Conservation (phyloP, 2,113 vertebrate genomes). For the Ammospiza caudacuta region DNA sequence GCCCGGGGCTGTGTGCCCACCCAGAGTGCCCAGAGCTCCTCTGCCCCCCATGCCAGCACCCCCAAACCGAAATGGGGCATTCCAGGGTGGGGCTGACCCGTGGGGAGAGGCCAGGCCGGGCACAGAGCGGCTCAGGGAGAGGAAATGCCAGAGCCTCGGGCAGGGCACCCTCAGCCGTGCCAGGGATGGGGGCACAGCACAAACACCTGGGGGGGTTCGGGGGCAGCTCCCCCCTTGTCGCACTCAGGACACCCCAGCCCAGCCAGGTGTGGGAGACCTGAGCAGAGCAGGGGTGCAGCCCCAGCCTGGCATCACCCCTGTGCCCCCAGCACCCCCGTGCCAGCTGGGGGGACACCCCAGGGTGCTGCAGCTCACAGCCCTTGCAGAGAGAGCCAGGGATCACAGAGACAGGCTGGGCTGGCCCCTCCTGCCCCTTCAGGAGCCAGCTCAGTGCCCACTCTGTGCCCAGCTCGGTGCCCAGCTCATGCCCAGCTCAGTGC, state of each 20-base stretch:
- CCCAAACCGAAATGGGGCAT: accelerated
- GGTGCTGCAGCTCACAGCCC: not conserved
- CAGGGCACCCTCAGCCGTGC: not conserved
- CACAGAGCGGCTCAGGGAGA: not conserved
- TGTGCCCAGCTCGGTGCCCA: too few species aligned
- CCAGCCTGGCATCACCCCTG: accelerated
- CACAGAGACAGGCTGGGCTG: not conserved
- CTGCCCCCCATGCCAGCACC: too few species aligned
- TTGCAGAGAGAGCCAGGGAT: not conserved
- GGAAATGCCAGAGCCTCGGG: accelerated
- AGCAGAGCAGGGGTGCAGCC: not conserved
- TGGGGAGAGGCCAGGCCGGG: not conserved
- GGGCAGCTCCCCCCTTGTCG: not conserved
- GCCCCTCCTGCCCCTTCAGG: not conserved
- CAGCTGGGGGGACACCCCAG: not conserved
- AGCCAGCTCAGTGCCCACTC: not conserved
- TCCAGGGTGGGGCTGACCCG: not conserved
- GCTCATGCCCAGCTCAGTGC: too few species aligned
- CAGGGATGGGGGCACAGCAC: accelerated
- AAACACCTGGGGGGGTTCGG: accelerated
- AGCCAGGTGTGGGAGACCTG: not conserved
- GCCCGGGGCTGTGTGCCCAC: too few species aligned
- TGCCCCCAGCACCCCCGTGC: not conserved
- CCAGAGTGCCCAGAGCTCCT: too few species aligned
- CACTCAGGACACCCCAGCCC: not conserved